phyloP scores from a whole-genome alignment of 2,797 vertebrate species.

The Gallinago nigripennis region DNA sequence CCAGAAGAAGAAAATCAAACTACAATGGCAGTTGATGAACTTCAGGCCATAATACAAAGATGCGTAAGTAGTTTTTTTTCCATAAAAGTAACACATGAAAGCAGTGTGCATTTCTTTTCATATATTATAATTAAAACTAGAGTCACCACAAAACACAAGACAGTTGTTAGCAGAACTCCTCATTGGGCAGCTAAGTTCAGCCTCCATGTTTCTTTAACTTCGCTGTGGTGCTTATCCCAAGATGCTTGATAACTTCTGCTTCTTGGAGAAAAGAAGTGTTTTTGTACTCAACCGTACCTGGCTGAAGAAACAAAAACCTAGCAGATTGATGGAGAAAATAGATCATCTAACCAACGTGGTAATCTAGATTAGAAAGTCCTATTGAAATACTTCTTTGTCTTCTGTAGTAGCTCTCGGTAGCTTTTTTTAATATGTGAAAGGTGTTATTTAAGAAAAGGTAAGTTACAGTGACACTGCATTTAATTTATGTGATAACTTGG shows the following conservation, averaged over 20 bases:
- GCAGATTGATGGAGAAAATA: background rate
- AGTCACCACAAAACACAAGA: background rate
- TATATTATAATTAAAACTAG: background rate
- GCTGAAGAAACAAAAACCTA: background rate
- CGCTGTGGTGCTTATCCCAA: background rate
- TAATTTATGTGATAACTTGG: background rate
- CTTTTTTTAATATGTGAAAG: background rate
- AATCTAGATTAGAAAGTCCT: background rate
- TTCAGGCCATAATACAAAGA: conserved; percentile 91
- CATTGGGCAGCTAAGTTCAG: background rate
- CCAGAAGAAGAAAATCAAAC: conserved; percentile 27
- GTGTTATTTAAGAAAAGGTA: background rate
- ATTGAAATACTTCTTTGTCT: background rate
- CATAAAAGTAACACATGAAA: background rate
- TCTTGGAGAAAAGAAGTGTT: background rate
- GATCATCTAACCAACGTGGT: background rate
- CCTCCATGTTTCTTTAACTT: background rate
- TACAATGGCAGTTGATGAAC: conserved; percentile 89
- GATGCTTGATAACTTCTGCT: background rate
- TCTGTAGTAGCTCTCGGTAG: background rate
- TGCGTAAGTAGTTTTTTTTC: conserved; percentile 85
- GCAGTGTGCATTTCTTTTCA: background rate
- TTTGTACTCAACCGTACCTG: background rate
- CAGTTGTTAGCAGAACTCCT: background rate
- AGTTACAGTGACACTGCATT: background rate